Evolutionary conservation across 2,888 invertebrate species (phyloP).

Genomic region (Panopea generosa): DNA sequence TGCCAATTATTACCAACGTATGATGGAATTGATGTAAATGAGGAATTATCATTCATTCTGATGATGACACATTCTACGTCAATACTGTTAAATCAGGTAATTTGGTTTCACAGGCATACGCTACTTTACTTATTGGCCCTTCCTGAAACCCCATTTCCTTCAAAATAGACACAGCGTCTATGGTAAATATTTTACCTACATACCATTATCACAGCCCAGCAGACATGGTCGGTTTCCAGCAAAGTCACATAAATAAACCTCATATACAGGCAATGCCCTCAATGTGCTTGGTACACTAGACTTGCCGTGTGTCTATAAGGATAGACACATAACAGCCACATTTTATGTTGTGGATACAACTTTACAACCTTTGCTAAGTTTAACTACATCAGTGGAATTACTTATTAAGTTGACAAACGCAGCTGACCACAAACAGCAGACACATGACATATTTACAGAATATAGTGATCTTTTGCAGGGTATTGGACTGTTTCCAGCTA

Average conservation of each 20-base stretch:
- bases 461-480: slow-evolving; percentile 39
- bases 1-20: no score
- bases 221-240: slow-evolving; percentile 3
- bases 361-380: slow-evolving; percentile 19
- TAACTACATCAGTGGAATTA: slow-evolving; percentile 34
- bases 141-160: background rate
- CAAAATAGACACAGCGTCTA: slow-evolving; percentile 26
- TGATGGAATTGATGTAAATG: no score
- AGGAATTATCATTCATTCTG: no score
- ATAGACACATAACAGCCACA: background rate
- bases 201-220: slow-evolving; percentile 5
- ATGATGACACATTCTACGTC: background rate
- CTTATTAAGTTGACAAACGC: slow-evolving; percentile 33
- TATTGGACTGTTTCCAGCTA: slow-evolving; percentile 33
- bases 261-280: slow-evolving; percentile 22
- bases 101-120: background rate
- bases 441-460: slow-evolving; percentile 28
- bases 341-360: slow-evolving; percentile 23
- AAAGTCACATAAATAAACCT: slow-evolving; percentile 8
- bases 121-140: slow-evolving; percentile 15
- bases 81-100: background rate
- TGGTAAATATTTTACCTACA: slow-evolving; percentile 8
- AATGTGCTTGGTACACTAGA: slow-evolving; percentile 16
- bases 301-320: slow-evolving; percentile 2
- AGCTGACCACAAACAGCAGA: slow-evolving; percentile 7